phyloP scores from a whole-genome alignment of 2,113 vertebrate genomes.

The Manacus vitellinus region DNA sequence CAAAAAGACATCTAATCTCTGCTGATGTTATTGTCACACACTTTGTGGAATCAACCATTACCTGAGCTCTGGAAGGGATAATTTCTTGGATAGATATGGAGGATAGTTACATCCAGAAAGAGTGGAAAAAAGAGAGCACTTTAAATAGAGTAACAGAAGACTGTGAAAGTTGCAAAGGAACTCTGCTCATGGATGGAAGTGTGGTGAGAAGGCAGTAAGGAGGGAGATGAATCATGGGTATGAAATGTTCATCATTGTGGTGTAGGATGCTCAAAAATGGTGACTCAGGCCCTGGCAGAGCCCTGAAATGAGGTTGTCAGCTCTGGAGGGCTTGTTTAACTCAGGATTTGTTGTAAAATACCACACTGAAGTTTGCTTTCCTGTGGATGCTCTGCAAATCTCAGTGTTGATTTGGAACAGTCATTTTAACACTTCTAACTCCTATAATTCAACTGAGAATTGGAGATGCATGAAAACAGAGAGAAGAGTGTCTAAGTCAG shows the following conservation, averaged over 20 bases:
- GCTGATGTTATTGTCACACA: not conserved
- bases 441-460: not conserved
- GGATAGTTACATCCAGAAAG: not conserved
- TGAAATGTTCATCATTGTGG: not conserved
- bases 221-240: constrained; percentile 7
- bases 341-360: not conserved
- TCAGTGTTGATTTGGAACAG: not conserved
- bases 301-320: not conserved
- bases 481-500: not conserved
- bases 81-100: not conserved
- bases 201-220: not conserved
- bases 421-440: not conserved
- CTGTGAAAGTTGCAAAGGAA: not conserved
- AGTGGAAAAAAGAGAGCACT: not conserved
- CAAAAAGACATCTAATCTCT: not conserved
- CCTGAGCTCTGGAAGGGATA: not conserved
- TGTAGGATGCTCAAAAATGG: constrained; percentile 7
- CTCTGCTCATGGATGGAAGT: not conserved
- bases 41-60: not conserved
- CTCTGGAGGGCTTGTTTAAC: not conserved
- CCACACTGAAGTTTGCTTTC: not conserved
- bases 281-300: not conserved
- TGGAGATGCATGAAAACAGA: not conserved
- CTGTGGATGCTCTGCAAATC: not conserved
- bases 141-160: not conserved